phyloP scores from a whole-genome alignment of 2,113 vertebrate species.

The Lanius collurio region DNA sequence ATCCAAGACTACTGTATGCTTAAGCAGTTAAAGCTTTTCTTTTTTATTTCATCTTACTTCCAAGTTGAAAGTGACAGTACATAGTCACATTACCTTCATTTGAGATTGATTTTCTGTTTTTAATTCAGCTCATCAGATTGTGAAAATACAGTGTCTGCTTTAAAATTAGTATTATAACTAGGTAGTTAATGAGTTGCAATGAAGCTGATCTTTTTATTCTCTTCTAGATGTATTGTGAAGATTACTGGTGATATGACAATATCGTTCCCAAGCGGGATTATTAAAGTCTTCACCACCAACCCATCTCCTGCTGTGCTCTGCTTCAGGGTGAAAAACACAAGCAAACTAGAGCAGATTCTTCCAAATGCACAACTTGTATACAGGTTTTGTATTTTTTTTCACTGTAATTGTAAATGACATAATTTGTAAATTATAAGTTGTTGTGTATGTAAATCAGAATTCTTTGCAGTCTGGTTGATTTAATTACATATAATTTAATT shows the following conservation, averaged over 20 bases:
- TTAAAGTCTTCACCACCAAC: conserved; percentile 94
- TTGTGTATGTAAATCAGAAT: background rate
- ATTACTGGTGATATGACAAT: conserved; percentile 97
- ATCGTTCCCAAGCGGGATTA: conserved; percentile 95
- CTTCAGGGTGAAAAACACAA: conserved; percentile 92
- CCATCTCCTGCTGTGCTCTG: conserved; percentile 90
- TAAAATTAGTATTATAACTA: background rate
- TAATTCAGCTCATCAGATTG: background rate
- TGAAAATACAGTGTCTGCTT: background rate
- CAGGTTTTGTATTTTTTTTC: conserved; percentile 78
- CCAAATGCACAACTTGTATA: conserved; percentile 93
- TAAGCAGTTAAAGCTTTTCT: background rate
- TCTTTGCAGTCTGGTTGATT: background rate
- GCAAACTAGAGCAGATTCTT: conserved; percentile 90
- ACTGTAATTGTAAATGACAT: background rate
- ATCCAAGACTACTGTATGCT: conserved; percentile 38
- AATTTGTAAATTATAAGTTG: background rate
- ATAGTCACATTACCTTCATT: background rate
- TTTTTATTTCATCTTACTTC: background rate
- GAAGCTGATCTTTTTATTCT: conserved; percentile 15
- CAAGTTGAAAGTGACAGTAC: background rate
- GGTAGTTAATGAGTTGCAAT: background rate
- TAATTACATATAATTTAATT: background rate
- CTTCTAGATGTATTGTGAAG: conserved; percentile 92
- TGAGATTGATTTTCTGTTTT: background rate